A percentile compares a stretch with the other conserved stretches of the same genome.
phyloP scores from a whole-genome alignment of 2,113 vertebrate genomes.

The Bos indicus region DNA sequence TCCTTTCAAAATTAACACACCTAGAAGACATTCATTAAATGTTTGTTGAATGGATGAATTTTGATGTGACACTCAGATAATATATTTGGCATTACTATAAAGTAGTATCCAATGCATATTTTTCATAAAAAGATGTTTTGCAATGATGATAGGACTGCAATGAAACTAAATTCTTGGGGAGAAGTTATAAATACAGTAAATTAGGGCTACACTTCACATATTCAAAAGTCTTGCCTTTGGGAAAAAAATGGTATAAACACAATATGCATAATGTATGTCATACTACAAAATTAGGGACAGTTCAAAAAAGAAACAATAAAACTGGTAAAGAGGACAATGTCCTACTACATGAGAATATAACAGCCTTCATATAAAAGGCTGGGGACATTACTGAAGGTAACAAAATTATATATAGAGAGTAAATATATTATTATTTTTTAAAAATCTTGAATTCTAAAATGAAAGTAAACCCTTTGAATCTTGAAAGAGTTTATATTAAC shows the following conservation, averaged over 20 bases:
- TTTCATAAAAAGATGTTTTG: slow-evolving; percentile 33
- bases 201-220: not conserved
- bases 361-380: not conserved
- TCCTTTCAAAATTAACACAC: slow-evolving; percentile 63
- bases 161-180: not conserved
- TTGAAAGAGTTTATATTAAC: not conserved
- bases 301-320: not conserved
- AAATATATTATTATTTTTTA: not conserved
- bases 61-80: slow-evolving; percentile 50
- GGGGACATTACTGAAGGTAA: not conserved
- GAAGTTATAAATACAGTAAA: not conserved
- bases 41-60: slow-evolving; percentile 50
- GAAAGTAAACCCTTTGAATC: not conserved
- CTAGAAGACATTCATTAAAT: slow-evolving; percentile 57
- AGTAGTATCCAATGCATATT: not conserved
- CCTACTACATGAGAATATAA: not conserved
- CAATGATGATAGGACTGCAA: not conserved
- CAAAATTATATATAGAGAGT: not conserved
- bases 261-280: not conserved
- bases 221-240: not conserved
- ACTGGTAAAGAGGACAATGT: not conserved
- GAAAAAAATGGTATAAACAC: not conserved
- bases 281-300: not conserved
- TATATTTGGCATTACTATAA: not conserved
- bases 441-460: not conserved